Percentiles rank a stretch among this genome's conserved stretches.
phyloP scores from a whole-genome alignment of 23 tunicate species.

The Oikopleura vanhoeffeni region DNA sequence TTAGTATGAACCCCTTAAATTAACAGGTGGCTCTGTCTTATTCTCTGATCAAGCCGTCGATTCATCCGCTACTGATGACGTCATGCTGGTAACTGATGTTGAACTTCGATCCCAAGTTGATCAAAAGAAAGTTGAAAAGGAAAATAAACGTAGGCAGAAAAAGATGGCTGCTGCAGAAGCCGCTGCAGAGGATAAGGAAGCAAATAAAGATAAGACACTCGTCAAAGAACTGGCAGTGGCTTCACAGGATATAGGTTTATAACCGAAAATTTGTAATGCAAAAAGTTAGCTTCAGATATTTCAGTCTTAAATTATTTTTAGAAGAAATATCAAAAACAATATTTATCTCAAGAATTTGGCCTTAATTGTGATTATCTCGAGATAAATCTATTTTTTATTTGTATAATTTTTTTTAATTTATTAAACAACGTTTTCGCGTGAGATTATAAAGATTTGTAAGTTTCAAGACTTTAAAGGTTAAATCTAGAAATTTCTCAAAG shows the following conservation, averaged over 20 bases:
- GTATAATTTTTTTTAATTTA: too few relatives aligned
- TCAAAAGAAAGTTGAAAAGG: slow-evolving; percentile 59
- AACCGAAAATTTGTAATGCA: slow-evolving; percentile 50
- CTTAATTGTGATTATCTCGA: too few relatives aligned
- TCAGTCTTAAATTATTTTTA: too few relatives aligned
- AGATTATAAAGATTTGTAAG: too few relatives aligned
- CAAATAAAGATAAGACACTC: not conserved
- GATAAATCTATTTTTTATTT: too few relatives aligned
- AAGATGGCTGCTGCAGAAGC: slow-evolving; percentile 46
- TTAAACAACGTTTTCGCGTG: too few relatives aligned
- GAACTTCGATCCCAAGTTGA: slow-evolving; percentile 26
- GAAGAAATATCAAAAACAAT: too few relatives aligned
- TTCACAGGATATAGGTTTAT: not conserved
- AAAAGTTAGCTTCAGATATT: too few relatives aligned
- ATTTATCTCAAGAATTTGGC: too few relatives aligned
- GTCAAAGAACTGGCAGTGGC: slow-evolving; percentile 1
- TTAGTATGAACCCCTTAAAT: not conserved
- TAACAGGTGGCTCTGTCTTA: not conserved
- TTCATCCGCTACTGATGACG: not conserved
- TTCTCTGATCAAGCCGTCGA: not conserved
- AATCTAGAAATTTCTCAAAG: too few relatives aligned
- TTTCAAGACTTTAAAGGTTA: too few relatives aligned
- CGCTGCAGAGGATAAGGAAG: not conserved
- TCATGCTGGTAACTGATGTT: not conserved
- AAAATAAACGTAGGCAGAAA: slow-evolving; percentile 47